These are phyloP conservation scores for Vanessa atalanta DNA, from an alignment of 1,140 invertebrate species.

Conservation along the genomic window DNA sequence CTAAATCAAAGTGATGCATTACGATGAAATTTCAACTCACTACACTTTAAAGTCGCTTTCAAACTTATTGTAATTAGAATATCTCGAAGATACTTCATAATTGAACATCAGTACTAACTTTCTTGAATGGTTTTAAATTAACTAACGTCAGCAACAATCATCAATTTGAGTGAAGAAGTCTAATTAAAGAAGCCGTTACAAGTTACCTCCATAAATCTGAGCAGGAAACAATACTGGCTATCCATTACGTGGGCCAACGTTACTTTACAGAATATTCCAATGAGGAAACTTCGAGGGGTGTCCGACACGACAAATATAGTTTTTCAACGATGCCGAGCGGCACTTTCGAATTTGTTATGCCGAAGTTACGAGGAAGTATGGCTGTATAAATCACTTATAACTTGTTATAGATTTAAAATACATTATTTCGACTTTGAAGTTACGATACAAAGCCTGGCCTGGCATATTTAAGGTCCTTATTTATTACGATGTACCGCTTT, in stretches of 20 bases:
- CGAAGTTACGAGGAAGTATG: constrained; percentile 48
- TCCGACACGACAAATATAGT: constrained; percentile 72
- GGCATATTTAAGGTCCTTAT: constrained; percentile 16
- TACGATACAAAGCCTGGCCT: constrained; percentile 27
- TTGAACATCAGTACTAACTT: constrained; percentile 43
- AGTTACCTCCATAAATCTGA: constrained; percentile 80
- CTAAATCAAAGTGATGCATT: constrained; percentile 29
- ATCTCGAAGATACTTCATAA: constrained; percentile 49
- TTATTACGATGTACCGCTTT: constrained; percentile 18
- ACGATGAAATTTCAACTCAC: constrained; percentile 16
- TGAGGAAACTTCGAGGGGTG: constrained; percentile 68
- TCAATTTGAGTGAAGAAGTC: constrained; percentile 78
- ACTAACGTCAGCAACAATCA: constrained; percentile 75
- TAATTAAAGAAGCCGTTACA: constrained; percentile 80
- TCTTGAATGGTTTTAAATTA: constrained; percentile 64
- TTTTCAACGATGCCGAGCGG: constrained; percentile 64
- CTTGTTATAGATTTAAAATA: constrained; percentile 47
- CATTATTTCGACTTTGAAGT: constrained; percentile 40
- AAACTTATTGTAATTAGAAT: constrained; percentile 31
- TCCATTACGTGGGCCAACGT: constrained; percentile 71
- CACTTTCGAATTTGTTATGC: constrained; percentile 65
- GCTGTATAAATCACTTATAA: constrained; percentile 58
- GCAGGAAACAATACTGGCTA: constrained; percentile 74
- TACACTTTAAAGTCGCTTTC: background rate
- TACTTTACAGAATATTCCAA: constrained; percentile 73